These are phyloP conservation scores for Spheniscus mendiculus DNA, from an alignment of 2,113 vertebrate genomes.

Conservation along the genomic window DNA sequence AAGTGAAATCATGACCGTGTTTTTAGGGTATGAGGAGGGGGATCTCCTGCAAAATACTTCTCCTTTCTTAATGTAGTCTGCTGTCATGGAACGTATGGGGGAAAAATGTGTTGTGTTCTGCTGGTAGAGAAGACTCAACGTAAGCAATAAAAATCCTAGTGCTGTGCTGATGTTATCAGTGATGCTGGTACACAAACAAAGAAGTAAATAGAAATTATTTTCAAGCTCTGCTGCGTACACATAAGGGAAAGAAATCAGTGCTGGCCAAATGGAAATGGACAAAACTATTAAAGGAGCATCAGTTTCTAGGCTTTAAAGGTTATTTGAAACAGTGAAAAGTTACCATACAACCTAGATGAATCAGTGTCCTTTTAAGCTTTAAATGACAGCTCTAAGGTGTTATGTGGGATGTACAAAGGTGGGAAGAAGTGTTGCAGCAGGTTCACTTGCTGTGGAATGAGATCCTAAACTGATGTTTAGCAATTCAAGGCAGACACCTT, in stretches of 20 bases:
- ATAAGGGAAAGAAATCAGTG: neutral
- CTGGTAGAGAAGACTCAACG: neutral
- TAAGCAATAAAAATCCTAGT: neutral
- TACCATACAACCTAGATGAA: neutral
- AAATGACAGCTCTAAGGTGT: neutral
- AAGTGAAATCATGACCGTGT: neutral
- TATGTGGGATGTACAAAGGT: neutral
- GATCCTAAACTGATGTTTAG: neutral
- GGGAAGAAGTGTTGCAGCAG: neutral
- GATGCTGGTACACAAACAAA: neutral
- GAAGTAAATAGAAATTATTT: constrained; percentile 32
- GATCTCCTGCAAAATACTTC: neutral
- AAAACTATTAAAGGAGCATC: neutral
- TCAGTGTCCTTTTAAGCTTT: neutral
- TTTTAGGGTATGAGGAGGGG: neutral
- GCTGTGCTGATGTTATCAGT: neutral
- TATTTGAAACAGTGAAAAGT: neutral
- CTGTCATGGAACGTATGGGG: neutral
- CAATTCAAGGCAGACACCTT: neutral
- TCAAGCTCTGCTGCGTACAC: neutral
- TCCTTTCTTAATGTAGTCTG: neutral
- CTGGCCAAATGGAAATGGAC: neutral
- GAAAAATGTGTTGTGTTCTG: neutral
- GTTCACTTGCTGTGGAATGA: constrained; percentile 19
- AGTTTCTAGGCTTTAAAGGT: neutral